Evolutionary conservation across 1,140 invertebrate genomes (phyloP), one percentile per base, ranked within the genome.

Genomic region (Solenopsis fugax): DNA sequence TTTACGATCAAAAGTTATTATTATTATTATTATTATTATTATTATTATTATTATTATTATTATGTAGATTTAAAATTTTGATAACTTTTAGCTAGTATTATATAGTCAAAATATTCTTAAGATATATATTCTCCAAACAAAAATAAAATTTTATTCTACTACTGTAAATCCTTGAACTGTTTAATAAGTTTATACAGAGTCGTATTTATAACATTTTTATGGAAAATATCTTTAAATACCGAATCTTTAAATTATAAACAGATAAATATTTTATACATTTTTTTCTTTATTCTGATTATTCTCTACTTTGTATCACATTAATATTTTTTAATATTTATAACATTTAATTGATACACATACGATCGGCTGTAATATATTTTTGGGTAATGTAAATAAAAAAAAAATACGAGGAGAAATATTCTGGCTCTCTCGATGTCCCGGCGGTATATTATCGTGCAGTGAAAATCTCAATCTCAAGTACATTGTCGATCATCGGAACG

Each of bases 391-490:
- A 62, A 29, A 48, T 41, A 6, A 7, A 37, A 37, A 5, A 37
- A 12, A 69, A 24, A 2, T 37, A 18, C 12, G 13, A 58, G 34
- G 16, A 56, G 16, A 76, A 13, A 34, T 5, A 10, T 16, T 60
- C 54, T 24, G 13, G 41, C 62, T 77, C 24, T 77, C 24, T 77
- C 56, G 62, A 62, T 77, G 56, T 78, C 7, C 45, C 13, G 45
- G 45, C 29, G 34, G 16, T n/a, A 18, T 10, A 62, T 64, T 64
- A 78, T 78, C 75, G 62, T 65, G 45, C 12, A 72, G 67, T 24
- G 78, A 82, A 52, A 84, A 84, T 75, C 29, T 48, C 69, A 84
- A 84, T 84, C 69, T 84, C 41, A 50, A 82, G 67, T 73, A 48
- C 41, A 50, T 84, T 48, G 69, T 69, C 69, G 80, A 50, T 84